phyloP scores from a whole-genome alignment of 2,888 invertebrate species.

The Ophion ventricosus region DNA sequence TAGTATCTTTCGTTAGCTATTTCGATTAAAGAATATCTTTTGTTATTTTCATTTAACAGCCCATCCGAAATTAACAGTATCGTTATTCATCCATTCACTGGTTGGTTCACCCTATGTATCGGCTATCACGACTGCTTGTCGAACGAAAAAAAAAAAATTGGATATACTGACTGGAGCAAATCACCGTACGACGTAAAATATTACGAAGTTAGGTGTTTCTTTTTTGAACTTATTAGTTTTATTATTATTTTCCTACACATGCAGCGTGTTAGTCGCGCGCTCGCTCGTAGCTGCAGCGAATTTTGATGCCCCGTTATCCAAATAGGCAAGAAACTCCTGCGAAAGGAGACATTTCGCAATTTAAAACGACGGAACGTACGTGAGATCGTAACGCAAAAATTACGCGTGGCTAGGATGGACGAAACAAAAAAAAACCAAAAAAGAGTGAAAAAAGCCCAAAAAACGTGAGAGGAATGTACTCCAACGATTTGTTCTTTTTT shows the following conservation, averaged over 20 bases:
- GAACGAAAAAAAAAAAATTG: too few relatives aligned
- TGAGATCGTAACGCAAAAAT: not conserved
- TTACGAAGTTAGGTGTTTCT: slow-evolving; percentile 35
- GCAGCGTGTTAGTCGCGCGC: slow-evolving; percentile 79
- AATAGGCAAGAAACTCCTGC: not conserved
- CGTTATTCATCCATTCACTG: too few relatives aligned
- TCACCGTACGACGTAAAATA: too few relatives aligned
- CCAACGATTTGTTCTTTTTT: slow-evolving; percentile 42
- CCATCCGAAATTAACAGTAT: too few relatives aligned
- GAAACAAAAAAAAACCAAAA: slow-evolving; percentile 38
- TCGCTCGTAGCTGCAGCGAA: slow-evolving; percentile 68
- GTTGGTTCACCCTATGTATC: too few relatives aligned
- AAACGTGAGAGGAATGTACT: slow-evolving; percentile 50
- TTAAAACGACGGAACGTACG: not conserved
- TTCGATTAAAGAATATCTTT: too few relatives aligned
- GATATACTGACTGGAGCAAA: too few relatives aligned
- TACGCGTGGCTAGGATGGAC: not conserved
- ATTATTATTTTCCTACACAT: slow-evolving; percentile 75
- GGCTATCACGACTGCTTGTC: too few relatives aligned
- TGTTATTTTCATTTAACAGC: too few relatives aligned
- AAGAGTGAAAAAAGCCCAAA: slow-evolving; percentile 30
- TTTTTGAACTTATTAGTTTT: slow-evolving; percentile 5
- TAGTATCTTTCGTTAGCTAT: too few relatives aligned
- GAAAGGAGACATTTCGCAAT: slow-evolving; percentile 15
- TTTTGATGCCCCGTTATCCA: slow-evolving; percentile 48